Conservation (phyloP, 2,797 vertebrate genomes). For the Hyperoplus lanceolatus region DNA sequence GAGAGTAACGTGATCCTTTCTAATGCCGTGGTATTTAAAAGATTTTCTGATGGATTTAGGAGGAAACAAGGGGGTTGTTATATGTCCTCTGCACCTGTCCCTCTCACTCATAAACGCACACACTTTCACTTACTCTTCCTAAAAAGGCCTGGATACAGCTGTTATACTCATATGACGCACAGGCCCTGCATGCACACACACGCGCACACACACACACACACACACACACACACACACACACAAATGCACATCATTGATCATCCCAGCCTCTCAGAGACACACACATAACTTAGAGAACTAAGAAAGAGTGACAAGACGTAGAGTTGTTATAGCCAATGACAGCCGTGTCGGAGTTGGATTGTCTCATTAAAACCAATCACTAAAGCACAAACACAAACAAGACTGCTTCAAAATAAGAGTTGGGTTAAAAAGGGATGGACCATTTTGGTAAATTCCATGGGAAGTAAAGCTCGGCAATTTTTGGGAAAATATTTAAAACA, state of each 20-base stretch:
- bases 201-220: slow-evolving; percentile 17
- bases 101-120: slow-evolving; percentile 60
- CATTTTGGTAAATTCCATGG: too few relatives aligned
- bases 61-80: slow-evolving; percentile 70
- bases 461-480: too few relatives aligned
- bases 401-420: neutral
- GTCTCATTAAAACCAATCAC: slow-evolving; percentile 56
- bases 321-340: slow-evolving; percentile 48
- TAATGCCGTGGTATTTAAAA: slow-evolving; percentile 74
- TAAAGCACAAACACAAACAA: slow-evolving; percentile 34
- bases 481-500: too few relatives aligned
- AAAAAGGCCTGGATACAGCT: slow-evolving; percentile 71
- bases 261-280: slow-evolving; percentile 31
- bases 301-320: slow-evolving; percentile 44
- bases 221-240: slow-evolving; percentile 18
- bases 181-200: slow-evolving; percentile 14
- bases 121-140: slow-evolving; percentile 37
- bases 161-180: slow-evolving; percentile 36
- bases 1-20: slow-evolving; percentile 74
- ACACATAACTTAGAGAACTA: slow-evolving; percentile 35
- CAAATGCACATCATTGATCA: slow-evolving; percentile 49
- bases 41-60: slow-evolving; percentile 72
- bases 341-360: slow-evolving; percentile 53
- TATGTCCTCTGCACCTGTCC: slow-evolving; percentile 72
- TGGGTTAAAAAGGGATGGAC: too few relatives aligned